A percentile compares a stretch with the other conserved stretches of the same genome.
Conservation (phyloP, 1,140 invertebrate genomes). For the Danaus melanippus region DNA sequence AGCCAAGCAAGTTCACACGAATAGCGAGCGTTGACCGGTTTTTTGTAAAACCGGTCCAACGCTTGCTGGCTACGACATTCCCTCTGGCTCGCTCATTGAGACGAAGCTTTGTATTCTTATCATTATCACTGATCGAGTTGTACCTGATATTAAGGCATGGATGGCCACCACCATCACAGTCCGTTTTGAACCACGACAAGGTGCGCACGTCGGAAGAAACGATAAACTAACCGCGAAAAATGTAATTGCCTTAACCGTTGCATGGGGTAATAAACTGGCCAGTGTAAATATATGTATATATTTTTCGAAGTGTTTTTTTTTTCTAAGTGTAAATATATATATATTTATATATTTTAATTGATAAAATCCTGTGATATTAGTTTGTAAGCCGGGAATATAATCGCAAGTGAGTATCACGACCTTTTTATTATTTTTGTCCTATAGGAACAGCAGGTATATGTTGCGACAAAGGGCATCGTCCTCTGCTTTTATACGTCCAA, state of each 20-base stretch:
- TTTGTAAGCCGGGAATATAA: too few species aligned
- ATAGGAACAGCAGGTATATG: conserved; percentile 17
- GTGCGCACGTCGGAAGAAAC: too few species aligned
- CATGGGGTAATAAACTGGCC: too few species aligned
- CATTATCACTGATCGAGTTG: conserved; percentile 43
- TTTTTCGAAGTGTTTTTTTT: too few species aligned
- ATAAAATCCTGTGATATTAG: too few species aligned
- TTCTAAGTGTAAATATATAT: too few species aligned
- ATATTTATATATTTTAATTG: too few species aligned
- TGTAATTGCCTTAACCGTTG: too few species aligned
- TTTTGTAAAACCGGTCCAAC: conserved; percentile 33
- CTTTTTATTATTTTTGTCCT: conserved; percentile 2
- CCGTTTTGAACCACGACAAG: too few species aligned
- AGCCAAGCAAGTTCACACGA: conserved; percentile 27
- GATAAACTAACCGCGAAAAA: too few species aligned
- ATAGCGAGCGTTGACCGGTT: conserved; percentile 31
- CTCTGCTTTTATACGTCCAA: conserved; percentile 17
- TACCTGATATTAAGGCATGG: neutral
- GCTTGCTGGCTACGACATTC: conserved; percentile 13
- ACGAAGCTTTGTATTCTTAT: conserved; percentile 29
- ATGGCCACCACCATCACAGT: neutral
- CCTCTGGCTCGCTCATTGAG: conserved; percentile 6
- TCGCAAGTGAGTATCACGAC: too few species aligned
- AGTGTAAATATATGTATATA: too few species aligned
- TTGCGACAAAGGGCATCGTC: conserved; percentile 16